Evolutionary conservation across 2,888 invertebrate genomes (phyloP), one percentile per base, ranked within the genome.

Genomic region (Ceramica pisi): DNA sequence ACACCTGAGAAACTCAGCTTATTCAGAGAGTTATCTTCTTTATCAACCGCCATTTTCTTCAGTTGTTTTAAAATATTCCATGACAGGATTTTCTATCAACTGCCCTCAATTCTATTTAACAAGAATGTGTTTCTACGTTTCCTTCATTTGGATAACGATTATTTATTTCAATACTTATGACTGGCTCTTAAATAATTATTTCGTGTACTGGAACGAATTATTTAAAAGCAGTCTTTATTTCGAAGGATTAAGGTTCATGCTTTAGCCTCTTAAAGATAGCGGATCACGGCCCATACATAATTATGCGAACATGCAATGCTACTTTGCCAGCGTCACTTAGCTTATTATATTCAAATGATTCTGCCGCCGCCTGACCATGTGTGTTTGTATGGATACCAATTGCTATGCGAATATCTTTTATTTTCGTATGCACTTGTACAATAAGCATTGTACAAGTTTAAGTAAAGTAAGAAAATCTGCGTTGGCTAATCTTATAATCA

Each of bases 331-430:
- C 71, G 71, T 68, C 65, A 79, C 26, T 79, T 65, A 23, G 26
- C 53, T 56, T 69, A 85, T 82, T 79, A 76, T 83, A 82, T 85
- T 83, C 76, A 79, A 83, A 83, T 83, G 62, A 70, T 75, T 44
- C 23, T 70, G 50, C 23, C 61, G 50, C 23, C 61, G 7, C 56
- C 51, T 59, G 62, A 59, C 55, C 57, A 66, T 48, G 61, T 70
- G 35, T 71, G 69, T 61, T 65, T 74, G 62, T 67, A 74, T 84
- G 63, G 46, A 74, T 68, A 77, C 66, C 21, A 48, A 53, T 62
- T 78, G 82, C 60, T 62, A 62, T 70, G 76, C 71, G 65, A 79
- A 65, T 82, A 12, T 44, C 8, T 53, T 44, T 23, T 31, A 46
- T 46, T 59, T 59, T 44, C 10, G 19, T 67, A 44, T 70, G 59